These are phyloP conservation scores for Rhabdomys pumilio DNA, from an alignment of 2,797 vertebrate genomes.

Conservation along the genomic window DNA sequence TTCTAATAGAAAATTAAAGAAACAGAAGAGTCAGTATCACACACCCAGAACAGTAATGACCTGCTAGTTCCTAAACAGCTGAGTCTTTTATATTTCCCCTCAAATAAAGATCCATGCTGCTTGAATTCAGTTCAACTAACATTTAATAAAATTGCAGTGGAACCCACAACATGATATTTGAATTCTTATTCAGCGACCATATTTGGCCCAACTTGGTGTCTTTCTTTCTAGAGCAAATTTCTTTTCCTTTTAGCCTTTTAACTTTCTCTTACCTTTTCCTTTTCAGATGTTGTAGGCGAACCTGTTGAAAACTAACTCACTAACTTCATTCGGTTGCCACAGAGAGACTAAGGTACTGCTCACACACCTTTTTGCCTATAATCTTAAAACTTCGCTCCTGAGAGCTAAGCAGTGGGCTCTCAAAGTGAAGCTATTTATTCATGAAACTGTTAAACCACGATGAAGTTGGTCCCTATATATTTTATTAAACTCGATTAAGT, in stretches of 20 bases:
- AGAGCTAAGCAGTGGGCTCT: accelerated
- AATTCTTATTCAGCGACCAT: background rate
- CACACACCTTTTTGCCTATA: background rate
- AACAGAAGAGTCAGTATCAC: slow-evolving; percentile 2
- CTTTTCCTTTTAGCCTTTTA: background rate
- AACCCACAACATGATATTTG: slow-evolving; percentile 62
- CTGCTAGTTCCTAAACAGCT: slow-evolving; percentile 64
- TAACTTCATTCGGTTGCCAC: slow-evolving; percentile 23
- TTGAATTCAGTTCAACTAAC: slow-evolving; percentile 61
- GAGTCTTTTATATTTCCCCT: slow-evolving; percentile 35
- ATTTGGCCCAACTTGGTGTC: slow-evolving; percentile 24
- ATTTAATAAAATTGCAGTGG: slow-evolving; percentile 72
- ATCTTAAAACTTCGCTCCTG: slow-evolving; percentile 47
- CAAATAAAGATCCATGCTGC: slow-evolving; percentile 27
- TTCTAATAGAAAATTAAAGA: slow-evolving; percentile 59
- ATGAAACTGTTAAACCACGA: slow-evolving; percentile 53
- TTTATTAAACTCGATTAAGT: slow-evolving; percentile 87
- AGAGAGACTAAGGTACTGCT: background rate
- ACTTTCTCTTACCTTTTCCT: background rate
- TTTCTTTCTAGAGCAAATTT: slow-evolving; percentile 50
- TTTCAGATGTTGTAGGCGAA: slow-evolving; percentile 23
- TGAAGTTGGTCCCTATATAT: slow-evolving; percentile 77
- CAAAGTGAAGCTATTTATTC: slow-evolving; percentile 27
- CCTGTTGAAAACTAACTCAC: background rate
- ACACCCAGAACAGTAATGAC: slow-evolving; percentile 63